Conservation (phyloP, 2,113 vertebrate genomes). For the Numida meleagris region DNA sequence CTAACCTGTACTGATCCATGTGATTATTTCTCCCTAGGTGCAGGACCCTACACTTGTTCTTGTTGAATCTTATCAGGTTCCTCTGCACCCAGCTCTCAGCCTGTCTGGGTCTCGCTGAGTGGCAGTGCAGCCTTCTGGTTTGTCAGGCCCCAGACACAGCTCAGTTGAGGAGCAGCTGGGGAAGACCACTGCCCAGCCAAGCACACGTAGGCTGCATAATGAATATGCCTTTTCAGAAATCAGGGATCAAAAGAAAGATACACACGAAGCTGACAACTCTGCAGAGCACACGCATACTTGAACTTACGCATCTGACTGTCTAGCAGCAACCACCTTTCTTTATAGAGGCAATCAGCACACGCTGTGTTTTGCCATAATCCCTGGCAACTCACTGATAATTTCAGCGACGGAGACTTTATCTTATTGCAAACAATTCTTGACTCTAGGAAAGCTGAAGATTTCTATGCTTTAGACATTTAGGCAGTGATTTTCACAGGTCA, state of each 20-base stretch:
- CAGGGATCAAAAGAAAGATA: neutral
- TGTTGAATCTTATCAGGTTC: neutral
- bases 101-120: too few relatives aligned
- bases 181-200: neutral
- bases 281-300: neutral
- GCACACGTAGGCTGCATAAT: neutral
- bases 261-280: neutral
- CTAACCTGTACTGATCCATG: neutral
- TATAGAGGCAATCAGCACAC: neutral
- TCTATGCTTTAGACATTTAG: neutral
- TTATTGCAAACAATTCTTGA: neutral
- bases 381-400: constrained; percentile 1
- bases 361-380: neutral
- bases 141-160: neutral
- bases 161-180: neutral
- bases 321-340: neutral
- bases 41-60: too few relatives aligned
- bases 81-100: too few relatives aligned
- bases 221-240: neutral
- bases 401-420: neutral
- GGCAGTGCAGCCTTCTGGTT: neutral
- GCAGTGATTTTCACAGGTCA: constrained; percentile 5
- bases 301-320: neutral
- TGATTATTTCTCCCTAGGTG: neutral
- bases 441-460: neutral